phyloP scores from a whole-genome alignment of 2,113 vertebrate species.

The Pavo muticus region DNA sequence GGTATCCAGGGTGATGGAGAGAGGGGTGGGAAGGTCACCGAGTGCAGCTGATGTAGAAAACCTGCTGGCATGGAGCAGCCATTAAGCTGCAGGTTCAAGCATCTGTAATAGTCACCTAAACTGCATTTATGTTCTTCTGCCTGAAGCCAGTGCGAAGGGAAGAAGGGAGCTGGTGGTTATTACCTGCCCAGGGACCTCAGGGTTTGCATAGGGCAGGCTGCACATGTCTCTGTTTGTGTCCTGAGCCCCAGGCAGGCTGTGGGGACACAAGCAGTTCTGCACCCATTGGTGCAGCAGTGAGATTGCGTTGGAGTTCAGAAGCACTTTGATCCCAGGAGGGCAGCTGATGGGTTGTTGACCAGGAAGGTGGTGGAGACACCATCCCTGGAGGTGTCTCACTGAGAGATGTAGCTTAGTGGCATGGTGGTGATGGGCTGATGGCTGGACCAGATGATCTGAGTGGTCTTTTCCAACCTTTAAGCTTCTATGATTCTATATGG shows the following conservation, averaged over 20 bases:
- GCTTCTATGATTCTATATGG: neutral
- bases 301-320: neutral
- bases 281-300: neutral
- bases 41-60: neutral
- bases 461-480: too few species aligned
- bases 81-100: slow-evolving; percentile 6
- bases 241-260: neutral
- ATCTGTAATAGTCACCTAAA: neutral
- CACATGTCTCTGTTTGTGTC: too few species aligned
- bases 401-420: too few species aligned
- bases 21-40: neutral
- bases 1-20: neutral
- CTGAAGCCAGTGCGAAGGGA: neutral
- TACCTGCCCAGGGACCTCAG: neutral
- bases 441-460: too few species aligned
- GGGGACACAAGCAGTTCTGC: neutral
- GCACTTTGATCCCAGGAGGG: neutral
- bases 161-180: slow-evolving; percentile 12
- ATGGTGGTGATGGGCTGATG: too few species aligned
- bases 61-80: neutral
- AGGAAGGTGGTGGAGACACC: too few species aligned
- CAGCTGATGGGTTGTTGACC: neutral
- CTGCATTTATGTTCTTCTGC: neutral
- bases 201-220: neutral
- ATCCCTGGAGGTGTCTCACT: too few species aligned